Conservation (phyloP, 2,888 invertebrate genomes). For the Drosophila mimetica region DNA sequence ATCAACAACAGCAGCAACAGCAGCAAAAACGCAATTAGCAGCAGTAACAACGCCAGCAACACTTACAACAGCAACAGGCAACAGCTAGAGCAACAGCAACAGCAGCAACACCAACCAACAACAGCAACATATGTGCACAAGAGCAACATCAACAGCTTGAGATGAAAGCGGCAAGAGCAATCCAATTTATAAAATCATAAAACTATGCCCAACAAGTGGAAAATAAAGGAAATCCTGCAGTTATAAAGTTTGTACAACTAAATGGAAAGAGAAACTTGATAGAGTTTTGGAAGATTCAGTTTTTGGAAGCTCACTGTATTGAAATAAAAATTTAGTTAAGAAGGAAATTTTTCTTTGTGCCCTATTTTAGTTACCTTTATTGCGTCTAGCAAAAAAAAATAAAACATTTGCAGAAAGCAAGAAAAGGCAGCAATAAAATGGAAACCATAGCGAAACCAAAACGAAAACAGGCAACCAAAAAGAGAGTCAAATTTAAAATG, state of each 20-base stretch:
- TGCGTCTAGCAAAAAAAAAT: background rate
- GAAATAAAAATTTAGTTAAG: background rate
- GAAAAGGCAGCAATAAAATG: slow-evolving; percentile 1
- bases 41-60: slow-evolving; percentile 9
- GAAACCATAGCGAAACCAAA: slow-evolving; percentile 22
- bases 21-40: slow-evolving; percentile 16
- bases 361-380: background rate
- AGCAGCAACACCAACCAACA: slow-evolving; percentile 28
- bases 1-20: slow-evolving; percentile 7
- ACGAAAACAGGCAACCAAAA: slow-evolving; percentile 41
- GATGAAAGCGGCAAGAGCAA: slow-evolving; percentile 25
- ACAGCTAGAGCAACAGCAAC: slow-evolving; percentile 33
- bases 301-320: too few species aligned
- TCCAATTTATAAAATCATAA: slow-evolving; percentile 33
- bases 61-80: slow-evolving; percentile 21
- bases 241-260: background rate
- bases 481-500: slow-evolving; percentile 62
- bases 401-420: slow-evolving; percentile 6
- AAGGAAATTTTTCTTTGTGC: background rate
- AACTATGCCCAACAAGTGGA: slow-evolving; percentile 22
- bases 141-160: slow-evolving; percentile 25
- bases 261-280: background rate
- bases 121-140: slow-evolving; percentile 33
- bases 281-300: background rate
- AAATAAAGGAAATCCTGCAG: slow-evolving; percentile 6